Conservation (phyloP, 2,113 vertebrate genomes). For the Upupa epops region DNA sequence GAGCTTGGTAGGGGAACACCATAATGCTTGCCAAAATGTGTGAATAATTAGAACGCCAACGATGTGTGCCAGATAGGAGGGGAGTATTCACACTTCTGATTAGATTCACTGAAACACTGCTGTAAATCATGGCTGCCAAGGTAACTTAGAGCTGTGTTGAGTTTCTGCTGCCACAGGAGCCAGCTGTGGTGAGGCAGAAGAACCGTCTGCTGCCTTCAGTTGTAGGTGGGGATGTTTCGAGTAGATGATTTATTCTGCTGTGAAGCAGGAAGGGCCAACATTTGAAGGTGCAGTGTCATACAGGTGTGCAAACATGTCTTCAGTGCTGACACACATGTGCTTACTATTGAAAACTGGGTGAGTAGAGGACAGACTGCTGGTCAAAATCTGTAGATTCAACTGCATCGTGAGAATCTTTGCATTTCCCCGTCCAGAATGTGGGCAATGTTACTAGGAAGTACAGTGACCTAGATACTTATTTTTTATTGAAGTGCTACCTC, state of each 20-base stretch:
- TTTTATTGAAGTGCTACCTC: too few species aligned
- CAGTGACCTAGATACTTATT: neutral
- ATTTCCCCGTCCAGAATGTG: neutral
- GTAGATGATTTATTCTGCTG: neutral
- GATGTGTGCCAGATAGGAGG: slow-evolving; percentile 88
- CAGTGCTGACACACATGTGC: neutral
- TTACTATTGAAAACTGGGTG: neutral
- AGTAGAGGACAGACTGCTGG: neutral
- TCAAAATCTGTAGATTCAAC: neutral
- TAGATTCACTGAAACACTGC: slow-evolving; percentile 89
- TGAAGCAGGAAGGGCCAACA: neutral
- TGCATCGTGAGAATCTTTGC: neutral
- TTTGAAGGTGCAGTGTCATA: neutral
- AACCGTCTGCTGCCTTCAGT: neutral
- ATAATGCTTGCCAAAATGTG: slow-evolving; percentile 92
- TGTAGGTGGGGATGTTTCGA: neutral
- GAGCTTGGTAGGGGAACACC: slow-evolving; percentile 88
- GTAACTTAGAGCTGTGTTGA: slow-evolving; percentile 21
- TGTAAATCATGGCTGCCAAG: slow-evolving; percentile 88
- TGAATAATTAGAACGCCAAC: slow-evolving; percentile 92
- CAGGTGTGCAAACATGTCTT: neutral
- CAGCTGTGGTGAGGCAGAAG: neutral
- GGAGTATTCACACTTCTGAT: slow-evolving; percentile 93
- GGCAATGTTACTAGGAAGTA: neutral
- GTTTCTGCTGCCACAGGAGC: neutral